phyloP scores from a whole-genome alignment of 2,797 vertebrate genomes.

The Mormyrops boulengeri region DNA sequence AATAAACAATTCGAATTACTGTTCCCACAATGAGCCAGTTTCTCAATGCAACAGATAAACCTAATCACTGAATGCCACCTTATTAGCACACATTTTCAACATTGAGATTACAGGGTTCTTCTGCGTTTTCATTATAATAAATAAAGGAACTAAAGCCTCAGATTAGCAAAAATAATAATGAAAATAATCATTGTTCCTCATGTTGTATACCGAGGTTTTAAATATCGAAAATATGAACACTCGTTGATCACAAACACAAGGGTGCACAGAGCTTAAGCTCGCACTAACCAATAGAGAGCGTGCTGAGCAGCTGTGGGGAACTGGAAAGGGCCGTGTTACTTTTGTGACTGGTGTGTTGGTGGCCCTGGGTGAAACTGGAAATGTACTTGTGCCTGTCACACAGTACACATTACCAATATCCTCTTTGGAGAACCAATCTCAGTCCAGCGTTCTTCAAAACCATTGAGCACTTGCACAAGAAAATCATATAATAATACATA shows the following conservation, averaged over 20 bases:
- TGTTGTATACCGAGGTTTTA: neutral
- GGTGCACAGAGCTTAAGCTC: neutral
- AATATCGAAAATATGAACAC: neutral
- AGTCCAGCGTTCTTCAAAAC: neutral
- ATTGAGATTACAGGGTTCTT: slow-evolving; percentile 31
- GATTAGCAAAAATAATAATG: neutral
- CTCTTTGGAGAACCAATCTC: neutral
- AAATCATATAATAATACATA: neutral
- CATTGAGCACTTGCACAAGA: neutral
- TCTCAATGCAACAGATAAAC: slow-evolving; percentile 44
- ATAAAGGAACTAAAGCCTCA: slow-evolving; percentile 9
- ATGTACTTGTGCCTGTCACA: neutral
- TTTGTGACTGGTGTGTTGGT: neutral
- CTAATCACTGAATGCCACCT: slow-evolving; percentile 38
- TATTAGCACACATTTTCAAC: slow-evolving; percentile 43
- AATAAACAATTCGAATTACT: slow-evolving; percentile 55
- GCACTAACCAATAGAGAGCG: neutral
- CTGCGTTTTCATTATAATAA: slow-evolving; percentile 36
- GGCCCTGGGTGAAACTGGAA: neutral
- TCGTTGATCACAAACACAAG: neutral
- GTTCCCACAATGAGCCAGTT: slow-evolving; percentile 44
- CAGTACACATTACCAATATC: neutral
- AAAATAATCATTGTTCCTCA: neutral
- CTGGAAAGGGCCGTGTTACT: neutral
- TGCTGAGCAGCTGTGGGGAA: neutral